These are phyloP conservation scores for Melanchra persicariae DNA, from an alignment of 2,888 invertebrate genomes.

Conservation along the genomic window DNA sequence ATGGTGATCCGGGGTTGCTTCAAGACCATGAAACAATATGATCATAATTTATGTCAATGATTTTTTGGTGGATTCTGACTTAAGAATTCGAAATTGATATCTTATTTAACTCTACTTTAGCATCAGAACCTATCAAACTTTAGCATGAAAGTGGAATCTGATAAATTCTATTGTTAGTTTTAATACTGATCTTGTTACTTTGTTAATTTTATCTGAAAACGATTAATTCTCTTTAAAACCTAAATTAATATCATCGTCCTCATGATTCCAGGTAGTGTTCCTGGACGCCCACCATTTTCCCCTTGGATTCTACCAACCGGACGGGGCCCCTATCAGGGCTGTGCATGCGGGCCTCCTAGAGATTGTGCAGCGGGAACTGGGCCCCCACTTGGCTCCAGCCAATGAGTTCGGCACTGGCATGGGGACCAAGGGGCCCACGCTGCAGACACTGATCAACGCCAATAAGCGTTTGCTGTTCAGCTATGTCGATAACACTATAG, in stretches of 20 bases:
- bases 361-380: slow-evolving; percentile 90
- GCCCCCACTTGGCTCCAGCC: slow-evolving; percentile 88
- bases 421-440: slow-evolving; percentile 85
- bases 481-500: slow-evolving; percentile 89
- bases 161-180: not conserved
- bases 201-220: not conserved
- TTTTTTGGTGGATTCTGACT: not conserved
- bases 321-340: slow-evolving; percentile 83
- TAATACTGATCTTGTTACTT: too few species aligned
- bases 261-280: slow-evolving; percentile 91
- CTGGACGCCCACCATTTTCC: slow-evolving; percentile 96
- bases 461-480: slow-evolving; percentile 89
- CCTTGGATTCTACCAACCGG: slow-evolving; percentile 90
- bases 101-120: not conserved
- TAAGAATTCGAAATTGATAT: not conserved
- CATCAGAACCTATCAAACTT: too few species aligned
- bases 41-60: too few species aligned
- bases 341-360: slow-evolving; percentile 91
- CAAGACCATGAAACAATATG: not conserved
- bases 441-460: slow-evolving; percentile 86
- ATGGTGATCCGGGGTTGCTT: not conserved
- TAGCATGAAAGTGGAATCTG: too few species aligned
- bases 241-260: not conserved
- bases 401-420: slow-evolving; percentile 81
- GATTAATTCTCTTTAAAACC: not conserved